phyloP scores from a whole-genome alignment of 2,888 invertebrate species.

The Trissoscelio sp. region DNA sequence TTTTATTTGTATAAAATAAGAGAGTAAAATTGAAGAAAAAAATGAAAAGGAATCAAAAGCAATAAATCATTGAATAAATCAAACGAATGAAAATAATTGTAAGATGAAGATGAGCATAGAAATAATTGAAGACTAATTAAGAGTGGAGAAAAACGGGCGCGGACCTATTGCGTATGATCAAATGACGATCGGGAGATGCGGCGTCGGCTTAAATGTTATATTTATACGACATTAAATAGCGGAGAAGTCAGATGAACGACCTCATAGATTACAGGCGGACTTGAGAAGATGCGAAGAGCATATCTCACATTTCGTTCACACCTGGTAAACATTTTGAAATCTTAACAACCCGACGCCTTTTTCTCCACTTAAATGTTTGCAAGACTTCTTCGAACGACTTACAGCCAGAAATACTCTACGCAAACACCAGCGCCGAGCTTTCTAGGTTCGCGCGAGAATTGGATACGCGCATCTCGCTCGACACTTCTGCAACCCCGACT shows the following conservation, averaged over 20 bases:
- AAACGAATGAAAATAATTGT: background rate
- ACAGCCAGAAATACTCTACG: constrained; percentile 62
- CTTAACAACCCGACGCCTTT: constrained; percentile 60
- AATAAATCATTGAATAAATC: background rate
- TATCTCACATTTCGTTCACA: constrained; percentile 62
- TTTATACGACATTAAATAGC: constrained; percentile 65
- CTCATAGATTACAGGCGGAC: constrained; percentile 59
- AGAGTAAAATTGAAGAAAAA: too few relatives aligned
- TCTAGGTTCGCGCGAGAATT: constrained; percentile 37
- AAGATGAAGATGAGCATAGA: constrained; percentile 6
- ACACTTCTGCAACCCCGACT: too few relatives aligned
- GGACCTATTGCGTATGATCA: constrained; percentile 38
- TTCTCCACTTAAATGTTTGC: constrained; percentile 56
- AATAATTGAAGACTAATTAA: constrained; percentile 32
- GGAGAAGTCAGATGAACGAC: constrained; percentile 63
- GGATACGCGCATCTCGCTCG: constrained; percentile 12
- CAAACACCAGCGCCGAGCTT: constrained; percentile 54
- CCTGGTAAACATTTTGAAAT: constrained; percentile 66
- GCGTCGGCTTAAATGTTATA: constrained; percentile 58
- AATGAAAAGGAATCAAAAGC: too few relatives aligned
- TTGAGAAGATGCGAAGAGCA: constrained; percentile 41
- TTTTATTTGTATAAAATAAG: too few relatives aligned
- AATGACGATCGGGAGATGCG: constrained; percentile 42
- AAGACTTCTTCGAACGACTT: constrained; percentile 61
- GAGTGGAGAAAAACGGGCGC: constrained; percentile 6